These are phyloP conservation scores for Noctua pronuba DNA, from an alignment of 2,888 invertebrate species.

Conservation along the genomic window DNA sequence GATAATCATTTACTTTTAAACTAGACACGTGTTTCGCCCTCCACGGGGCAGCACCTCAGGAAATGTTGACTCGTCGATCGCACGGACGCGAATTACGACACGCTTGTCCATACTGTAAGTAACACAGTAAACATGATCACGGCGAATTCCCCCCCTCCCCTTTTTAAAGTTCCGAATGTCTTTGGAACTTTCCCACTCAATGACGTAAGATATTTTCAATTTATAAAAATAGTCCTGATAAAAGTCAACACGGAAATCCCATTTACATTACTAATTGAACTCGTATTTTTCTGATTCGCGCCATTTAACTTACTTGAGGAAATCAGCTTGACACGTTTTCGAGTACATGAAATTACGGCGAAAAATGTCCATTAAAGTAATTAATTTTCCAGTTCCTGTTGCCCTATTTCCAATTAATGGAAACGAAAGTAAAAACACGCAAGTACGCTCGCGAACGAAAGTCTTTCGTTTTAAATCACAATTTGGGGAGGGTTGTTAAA, in stretches of 20 bases:
- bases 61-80: not conserved
- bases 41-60: not conserved
- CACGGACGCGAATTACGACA: not conserved
- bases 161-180: not conserved
- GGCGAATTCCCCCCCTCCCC: not conserved
- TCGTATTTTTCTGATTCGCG: constrained; percentile 24
- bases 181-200: not conserved
- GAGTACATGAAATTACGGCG: constrained; percentile 23
- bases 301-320: constrained; percentile 21
- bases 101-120: not conserved
- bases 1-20: not conserved
- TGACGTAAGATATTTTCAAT: not conserved
- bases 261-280: constrained; percentile 5
- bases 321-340: constrained; percentile 26
- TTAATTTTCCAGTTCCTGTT: constrained; percentile 50
- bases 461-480: constrained; percentile 41
- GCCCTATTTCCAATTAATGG: constrained; percentile 59
- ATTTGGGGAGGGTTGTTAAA: constrained; percentile 46
- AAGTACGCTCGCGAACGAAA: constrained; percentile 49
- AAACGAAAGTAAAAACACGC: constrained; percentile 63
- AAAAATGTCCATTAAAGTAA: constrained; percentile 60
- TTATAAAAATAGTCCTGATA: not conserved
- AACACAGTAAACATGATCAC: not conserved
- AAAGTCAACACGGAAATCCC: constrained; percentile 25
- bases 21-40: not conserved